Evolutionary conservation across 2,113 vertebrate genomes (phyloP).

Genomic region (Elaphurus davidianus): DNA sequence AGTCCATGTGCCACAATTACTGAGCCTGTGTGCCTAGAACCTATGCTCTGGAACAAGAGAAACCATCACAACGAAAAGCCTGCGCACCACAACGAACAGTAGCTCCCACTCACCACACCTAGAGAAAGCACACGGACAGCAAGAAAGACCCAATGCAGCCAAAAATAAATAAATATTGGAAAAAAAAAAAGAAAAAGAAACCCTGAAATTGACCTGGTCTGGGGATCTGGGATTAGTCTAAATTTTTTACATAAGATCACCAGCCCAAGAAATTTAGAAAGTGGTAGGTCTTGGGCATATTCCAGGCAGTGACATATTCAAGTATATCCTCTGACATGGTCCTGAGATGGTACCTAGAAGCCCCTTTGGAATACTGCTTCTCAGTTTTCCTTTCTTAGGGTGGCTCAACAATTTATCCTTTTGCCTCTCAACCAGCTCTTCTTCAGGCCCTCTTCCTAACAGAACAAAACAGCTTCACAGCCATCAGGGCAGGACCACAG

Average conservation of each 20-base stretch:
- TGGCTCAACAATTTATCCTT: not conserved
- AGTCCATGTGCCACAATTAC: not conserved
- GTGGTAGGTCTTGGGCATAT: not conserved
- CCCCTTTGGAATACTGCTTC: not conserved
- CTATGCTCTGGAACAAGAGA: not conserved
- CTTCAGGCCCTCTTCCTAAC: not conserved
- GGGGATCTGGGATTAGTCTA: not conserved
- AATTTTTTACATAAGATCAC: not conserved
- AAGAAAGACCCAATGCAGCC: not conserved
- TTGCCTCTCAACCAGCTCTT: not conserved
- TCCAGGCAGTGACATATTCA: not conserved
- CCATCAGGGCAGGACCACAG: not conserved
- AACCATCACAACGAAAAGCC: not conserved
- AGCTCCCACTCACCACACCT: not conserved
- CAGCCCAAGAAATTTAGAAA: not conserved
- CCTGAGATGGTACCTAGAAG: not conserved
- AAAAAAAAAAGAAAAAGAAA: not conserved
- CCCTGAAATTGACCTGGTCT: not conserved
- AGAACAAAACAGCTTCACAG: not conserved
- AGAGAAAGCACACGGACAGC: not conserved
- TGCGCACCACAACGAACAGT: not conserved
- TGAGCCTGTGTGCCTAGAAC: not conserved
- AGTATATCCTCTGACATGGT: not conserved
- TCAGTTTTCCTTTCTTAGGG: not conserved
- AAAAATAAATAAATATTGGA: not conserved